phyloP scores from a whole-genome alignment of 2,113 vertebrate species.

The Nettapus auritus region DNA sequence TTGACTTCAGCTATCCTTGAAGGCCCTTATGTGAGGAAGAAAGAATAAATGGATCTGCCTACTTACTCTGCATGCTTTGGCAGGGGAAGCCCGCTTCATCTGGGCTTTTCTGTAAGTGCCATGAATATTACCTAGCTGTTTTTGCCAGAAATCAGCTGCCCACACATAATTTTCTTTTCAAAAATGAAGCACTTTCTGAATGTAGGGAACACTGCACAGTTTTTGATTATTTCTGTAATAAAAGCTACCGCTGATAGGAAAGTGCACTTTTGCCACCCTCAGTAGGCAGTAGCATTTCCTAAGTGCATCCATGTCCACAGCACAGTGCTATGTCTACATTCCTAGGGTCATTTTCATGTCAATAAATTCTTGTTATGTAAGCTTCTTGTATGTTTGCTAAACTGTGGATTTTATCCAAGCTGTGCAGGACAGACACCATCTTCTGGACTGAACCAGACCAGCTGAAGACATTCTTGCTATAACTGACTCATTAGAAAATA shows the following conservation, averaged over 20 bases:
- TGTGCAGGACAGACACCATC: background rate
- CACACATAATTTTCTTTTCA: background rate
- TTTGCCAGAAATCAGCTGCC: background rate
- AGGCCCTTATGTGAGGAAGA: background rate
- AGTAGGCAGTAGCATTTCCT: background rate
- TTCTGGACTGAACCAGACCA: background rate
- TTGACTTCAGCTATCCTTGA: background rate
- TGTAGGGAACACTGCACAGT: accelerated
- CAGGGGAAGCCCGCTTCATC: background rate
- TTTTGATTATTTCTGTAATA: background rate
- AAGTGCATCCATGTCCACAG: background rate
- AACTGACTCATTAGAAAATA: background rate
- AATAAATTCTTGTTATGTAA: background rate
- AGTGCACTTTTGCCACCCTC: background rate
- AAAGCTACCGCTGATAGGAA: accelerated
- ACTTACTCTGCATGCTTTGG: background rate
- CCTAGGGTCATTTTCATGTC: background rate
- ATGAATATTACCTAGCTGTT: background rate
- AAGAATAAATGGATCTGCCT: background rate
- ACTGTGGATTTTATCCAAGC: background rate
- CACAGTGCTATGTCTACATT: background rate
- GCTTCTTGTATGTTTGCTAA: background rate
- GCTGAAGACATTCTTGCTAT: background rate
- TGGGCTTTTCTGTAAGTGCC: background rate
- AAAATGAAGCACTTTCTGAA: background rate